Evolutionary conservation across 2,888 invertebrate species (phyloP), one percentile per base, ranked within the genome.

Genomic region (Sminthurides aquaticus): DNA sequence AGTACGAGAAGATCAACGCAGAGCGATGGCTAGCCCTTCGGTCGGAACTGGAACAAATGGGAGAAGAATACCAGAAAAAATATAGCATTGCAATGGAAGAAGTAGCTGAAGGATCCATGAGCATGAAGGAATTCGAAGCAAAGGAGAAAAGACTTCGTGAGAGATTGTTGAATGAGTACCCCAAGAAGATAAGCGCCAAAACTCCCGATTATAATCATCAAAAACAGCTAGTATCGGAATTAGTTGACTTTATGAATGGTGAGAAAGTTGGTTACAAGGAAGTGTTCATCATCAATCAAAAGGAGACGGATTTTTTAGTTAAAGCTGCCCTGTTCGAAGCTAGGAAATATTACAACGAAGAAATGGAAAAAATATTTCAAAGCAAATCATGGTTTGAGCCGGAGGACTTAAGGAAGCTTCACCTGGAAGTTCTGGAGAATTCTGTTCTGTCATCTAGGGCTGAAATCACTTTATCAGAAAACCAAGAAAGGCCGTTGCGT

Each of bases 281-380:
- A 24, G 5, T 60, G 2, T 60, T 60, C 20, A 20, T 25, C 18
- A 3, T 26, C n/a, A 22, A 28, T 8, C 49, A 49, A 28, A 20
- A 49, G 3, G 60, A 52, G 20, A 49, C 25, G 26, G 49, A 52
- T 27, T 1, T 61, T 3, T 34, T 15, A 2, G 61, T 61, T 1
- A 2, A 49, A 25, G 43, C 27, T 18, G 61, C 34, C 8, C 25
- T 61, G 2, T 54, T 54, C 11, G 43, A 54, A 22, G 28, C 54
- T 18, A 54, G 24, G 22, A 22, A 18, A 20, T 61, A 54, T 34
- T 61, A 61, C 55, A 61, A 55, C 24, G 29, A 54, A 29, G 55
- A 61, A 24, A 61, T 61, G 61, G 55, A 61, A 3, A 61, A 61
- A 20, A 15, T 29, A 2, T 34, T 61, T 18, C 15, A 34, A 15